A percentile compares a stretch with the other conserved stretches of the same genome.
These are phyloP conservation scores for Trichomalopsis sarcophagae DNA, from an alignment of 1,140 invertebrate genomes.

Conservation along the genomic window DNA sequence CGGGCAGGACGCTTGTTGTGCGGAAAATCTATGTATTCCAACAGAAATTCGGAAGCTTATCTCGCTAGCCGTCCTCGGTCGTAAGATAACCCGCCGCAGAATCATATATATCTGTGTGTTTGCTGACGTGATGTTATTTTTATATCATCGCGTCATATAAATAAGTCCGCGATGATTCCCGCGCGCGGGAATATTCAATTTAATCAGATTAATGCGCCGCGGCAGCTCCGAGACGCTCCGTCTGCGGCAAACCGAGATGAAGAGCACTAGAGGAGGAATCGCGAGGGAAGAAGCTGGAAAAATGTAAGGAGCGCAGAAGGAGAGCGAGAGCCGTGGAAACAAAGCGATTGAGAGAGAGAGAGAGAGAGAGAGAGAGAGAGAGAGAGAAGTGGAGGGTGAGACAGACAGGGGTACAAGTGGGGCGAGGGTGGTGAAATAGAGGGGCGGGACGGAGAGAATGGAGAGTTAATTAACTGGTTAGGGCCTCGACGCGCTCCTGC, in stretches of 20 bases:
- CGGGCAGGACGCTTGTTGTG: no score
- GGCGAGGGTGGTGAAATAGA: slow-evolving; percentile 49
- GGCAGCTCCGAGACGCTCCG: background rate
- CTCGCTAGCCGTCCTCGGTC: background rate
- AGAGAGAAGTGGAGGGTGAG: slow-evolving; percentile 45
- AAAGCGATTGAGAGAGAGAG: slow-evolving; percentile 34
- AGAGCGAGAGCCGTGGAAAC: background rate
- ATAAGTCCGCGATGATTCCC: background rate
- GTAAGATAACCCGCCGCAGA: slow-evolving; percentile 8
- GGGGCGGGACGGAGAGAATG: slow-evolving; percentile 44
- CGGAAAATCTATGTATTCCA: no score
- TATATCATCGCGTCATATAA: background rate
- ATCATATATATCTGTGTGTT: background rate
- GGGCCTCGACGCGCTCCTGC: no score
- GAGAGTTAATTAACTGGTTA: slow-evolving; percentile 54
- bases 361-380: slow-evolving; percentile 38
- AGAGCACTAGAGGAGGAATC: background rate
- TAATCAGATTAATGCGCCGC: slow-evolving; percentile 3
- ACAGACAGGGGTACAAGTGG: slow-evolving; percentile 25
- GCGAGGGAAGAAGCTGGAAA: background rate
- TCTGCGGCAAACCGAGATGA: background rate
- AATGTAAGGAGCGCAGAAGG: background rate
- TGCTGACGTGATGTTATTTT: background rate
- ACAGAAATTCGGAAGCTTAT: no score
- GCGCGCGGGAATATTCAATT: slow-evolving; percentile 2